Conservation (phyloP, 92 coral and sea anemone genomes). For the Bergia sp. region DNA sequence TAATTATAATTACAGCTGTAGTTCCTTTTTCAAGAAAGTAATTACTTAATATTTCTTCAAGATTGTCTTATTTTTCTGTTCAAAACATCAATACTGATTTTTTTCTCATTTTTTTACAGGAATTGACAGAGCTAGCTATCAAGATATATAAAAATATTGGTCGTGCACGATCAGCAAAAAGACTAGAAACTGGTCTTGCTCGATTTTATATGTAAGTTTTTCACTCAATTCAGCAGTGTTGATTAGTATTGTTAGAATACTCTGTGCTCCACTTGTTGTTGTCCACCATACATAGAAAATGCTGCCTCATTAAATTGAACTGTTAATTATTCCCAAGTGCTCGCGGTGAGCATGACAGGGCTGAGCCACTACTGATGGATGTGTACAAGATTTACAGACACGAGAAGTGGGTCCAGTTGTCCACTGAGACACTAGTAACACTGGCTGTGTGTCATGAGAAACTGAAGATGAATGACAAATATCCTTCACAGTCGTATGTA, state of each 20-base stretch:
- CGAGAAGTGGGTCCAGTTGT: slow-evolving; percentile 88
- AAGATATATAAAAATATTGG: slow-evolving; percentile 91
- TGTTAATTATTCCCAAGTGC: slow-evolving; percentile 47
- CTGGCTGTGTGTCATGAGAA: slow-evolving; percentile 87
- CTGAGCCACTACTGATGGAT: slow-evolving; percentile 82
- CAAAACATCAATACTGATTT: neutral
- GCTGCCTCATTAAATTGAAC: too few species aligned
- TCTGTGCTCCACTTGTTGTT: neutral
- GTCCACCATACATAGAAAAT: too few species aligned
- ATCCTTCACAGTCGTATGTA: slow-evolving; percentile 64
- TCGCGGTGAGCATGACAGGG: slow-evolving; percentile 76
- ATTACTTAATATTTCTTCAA: neutral
- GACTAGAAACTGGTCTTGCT: slow-evolving; percentile 90
- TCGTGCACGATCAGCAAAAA: slow-evolving; percentile 86
- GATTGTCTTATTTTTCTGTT: neutral
- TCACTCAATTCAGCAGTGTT: too few species aligned
- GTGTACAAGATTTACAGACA: slow-evolving; percentile 93
- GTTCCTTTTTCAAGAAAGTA: neutral
- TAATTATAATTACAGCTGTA: too few species aligned
- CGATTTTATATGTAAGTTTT: slow-evolving; percentile 80
- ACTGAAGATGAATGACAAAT: slow-evolving; percentile 74
- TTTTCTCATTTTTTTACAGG: slow-evolving; percentile 52
- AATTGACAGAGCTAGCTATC: slow-evolving; percentile 80
- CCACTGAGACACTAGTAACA: slow-evolving; percentile 83
- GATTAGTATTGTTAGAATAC: too few species aligned